Percentiles rank a stretch among this genome's conserved stretches.
Conservation (phyloP, 1,140 invertebrate genomes). For the Oncopeltus fasciatus region DNA sequence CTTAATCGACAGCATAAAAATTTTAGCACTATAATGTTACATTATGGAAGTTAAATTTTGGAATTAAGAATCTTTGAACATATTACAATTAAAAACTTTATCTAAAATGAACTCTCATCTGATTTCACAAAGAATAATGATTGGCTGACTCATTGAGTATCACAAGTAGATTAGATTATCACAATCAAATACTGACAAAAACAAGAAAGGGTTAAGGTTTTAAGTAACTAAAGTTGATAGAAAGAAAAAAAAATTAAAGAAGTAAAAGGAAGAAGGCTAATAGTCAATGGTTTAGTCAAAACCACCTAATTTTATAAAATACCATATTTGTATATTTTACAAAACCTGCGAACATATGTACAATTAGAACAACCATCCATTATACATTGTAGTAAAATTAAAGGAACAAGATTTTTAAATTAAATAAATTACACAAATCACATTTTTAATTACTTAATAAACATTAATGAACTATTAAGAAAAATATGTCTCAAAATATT, state of each 20-base stretch:
- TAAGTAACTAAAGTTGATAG: not conserved
- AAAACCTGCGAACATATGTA: not conserved
- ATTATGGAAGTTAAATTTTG: too few species aligned
- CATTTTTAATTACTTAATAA: not conserved
- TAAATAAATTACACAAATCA: not conserved
- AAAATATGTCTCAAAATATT: too few species aligned
- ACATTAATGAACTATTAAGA: too few species aligned
- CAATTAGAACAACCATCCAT: not conserved
- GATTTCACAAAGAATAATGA: too few species aligned
- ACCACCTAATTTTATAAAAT: too few species aligned
- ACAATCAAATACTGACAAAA: slow-evolving; percentile 9
- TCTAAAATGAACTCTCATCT: too few species aligned
- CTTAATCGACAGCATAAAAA: too few species aligned
- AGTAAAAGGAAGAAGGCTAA: not conserved
- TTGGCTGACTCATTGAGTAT: not conserved
- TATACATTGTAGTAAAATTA: not conserved
- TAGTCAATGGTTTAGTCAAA: too few species aligned
- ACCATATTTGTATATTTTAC: not conserved
- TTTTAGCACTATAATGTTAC: too few species aligned
- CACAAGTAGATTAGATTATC: slow-evolving; percentile 1
- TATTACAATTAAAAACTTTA: too few species aligned
- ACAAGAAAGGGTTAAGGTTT: not conserved
- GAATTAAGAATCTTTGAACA: too few species aligned
- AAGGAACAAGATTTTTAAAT: not conserved
- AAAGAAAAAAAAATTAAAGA: not conserved